Evolutionary conservation across 2,113 vertebrate species (phyloP).

Genomic region (Neoarius graeffei): DNA sequence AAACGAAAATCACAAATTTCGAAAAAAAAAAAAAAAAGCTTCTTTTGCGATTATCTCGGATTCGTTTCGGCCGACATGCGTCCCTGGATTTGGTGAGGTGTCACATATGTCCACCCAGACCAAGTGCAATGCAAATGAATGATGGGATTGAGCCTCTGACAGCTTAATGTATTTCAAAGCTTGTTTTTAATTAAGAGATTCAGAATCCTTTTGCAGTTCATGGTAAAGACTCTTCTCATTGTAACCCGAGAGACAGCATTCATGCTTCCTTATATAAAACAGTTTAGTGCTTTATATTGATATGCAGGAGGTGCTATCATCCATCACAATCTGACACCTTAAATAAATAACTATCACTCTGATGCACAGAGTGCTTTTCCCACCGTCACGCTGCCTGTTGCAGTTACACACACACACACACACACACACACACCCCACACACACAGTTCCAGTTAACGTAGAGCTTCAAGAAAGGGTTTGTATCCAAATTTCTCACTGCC

Average conservation of each 20-base stretch:
- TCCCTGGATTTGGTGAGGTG: too few species aligned
- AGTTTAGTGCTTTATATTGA: slow-evolving; percentile 46
- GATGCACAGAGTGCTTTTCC: slow-evolving; percentile 40
- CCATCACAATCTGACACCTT: slow-evolving; percentile 53
- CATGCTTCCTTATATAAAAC: slow-evolving; percentile 48
- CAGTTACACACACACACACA: slow-evolving; percentile 9
- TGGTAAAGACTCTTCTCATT: slow-evolving; percentile 16
- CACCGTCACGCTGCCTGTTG: slow-evolving; percentile 17
- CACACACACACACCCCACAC: slow-evolving; percentile 19
- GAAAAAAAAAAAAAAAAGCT: too few species aligned
- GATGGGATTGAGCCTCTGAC: slow-evolving; percentile 5
- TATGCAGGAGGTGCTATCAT: slow-evolving; percentile 37
- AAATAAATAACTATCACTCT: slow-evolving; percentile 41
- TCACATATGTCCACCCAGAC: neutral
- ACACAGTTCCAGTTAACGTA: slow-evolving; percentile 24
- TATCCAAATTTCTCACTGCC: slow-evolving; percentile 15
- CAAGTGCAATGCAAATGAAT: slow-evolving; percentile 9
- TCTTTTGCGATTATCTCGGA: too few species aligned
- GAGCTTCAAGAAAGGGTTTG: slow-evolving; percentile 23
- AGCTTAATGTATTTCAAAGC: slow-evolving; percentile 43
- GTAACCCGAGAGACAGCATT: slow-evolving; percentile 23
- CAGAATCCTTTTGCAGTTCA: slow-evolving; percentile 38
- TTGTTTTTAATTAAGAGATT: slow-evolving; percentile 45
- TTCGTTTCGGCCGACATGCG: too few species aligned
- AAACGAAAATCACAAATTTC: too few species aligned